Evolutionary conservation across 1,140 invertebrate species (phyloP), one percentile per base, ranked within the genome.

Genomic region (Papilio polytes): DNA sequence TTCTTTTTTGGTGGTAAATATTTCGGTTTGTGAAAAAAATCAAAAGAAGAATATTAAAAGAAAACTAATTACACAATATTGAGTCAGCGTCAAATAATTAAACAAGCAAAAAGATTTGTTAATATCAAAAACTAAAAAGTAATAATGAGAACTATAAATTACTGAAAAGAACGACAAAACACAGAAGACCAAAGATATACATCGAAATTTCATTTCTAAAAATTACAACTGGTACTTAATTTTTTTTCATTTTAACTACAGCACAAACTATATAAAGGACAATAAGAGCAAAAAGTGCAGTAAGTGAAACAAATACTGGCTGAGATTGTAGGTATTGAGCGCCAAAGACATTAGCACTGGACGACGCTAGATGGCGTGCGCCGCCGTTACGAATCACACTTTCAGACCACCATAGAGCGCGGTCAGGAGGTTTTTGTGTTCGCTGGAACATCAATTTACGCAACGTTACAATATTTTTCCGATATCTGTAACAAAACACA

Each of bases 351-450:
- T 95, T 90, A 7, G 88, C 85, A 0, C 91, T 90, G 0, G 94
- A 87, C 12, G 95, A 92, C 18, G 90, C 92, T 3, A 97, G 84
- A 86, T 96, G 96, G 12, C 88, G 88, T 3, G 94, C 95, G n/a
- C 96, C 96, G 73, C 95, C 92, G 80, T 90, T 86, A 9, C 94
- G 81, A 18, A 95, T 80, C 15, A 96, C 93, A 80, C 96, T 95
- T 84, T 96, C 96, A 1, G 93, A 95, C 96, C 96, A 96, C 85
- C 95, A 96, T 26, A 96, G 87, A 1, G 95, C 95, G 66, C 91
- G 89, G 44, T 95, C 82, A 18, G 83, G 48, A 0, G 83, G 80
- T 0, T 51, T 81, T 44, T 78, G 44, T 0, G 82, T 82, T 53
- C 84, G 80, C n/a, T 86, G 83, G 13, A 22, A 53, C 66, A 83